Percentiles rank a stretch among this genome's conserved stretches.
Conservation (phyloP, 2,797 vertebrate genomes). For the Sarcophilus harrisii region DNA sequence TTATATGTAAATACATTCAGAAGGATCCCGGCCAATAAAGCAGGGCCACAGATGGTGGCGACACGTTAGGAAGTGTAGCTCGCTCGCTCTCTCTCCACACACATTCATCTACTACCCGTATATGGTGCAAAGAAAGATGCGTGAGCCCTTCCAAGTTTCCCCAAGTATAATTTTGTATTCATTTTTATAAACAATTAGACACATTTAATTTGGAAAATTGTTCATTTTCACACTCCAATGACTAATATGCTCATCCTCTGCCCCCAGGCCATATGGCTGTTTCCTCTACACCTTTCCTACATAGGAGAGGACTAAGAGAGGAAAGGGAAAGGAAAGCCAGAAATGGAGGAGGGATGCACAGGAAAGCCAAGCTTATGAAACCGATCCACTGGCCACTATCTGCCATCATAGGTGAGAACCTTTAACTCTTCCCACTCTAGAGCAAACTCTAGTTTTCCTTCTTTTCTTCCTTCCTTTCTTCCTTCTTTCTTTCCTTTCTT, state of each 20-base stretch:
- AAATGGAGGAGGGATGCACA: neutral
- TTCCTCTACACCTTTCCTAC: constrained; percentile 40
- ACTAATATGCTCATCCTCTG: constrained; percentile 61
- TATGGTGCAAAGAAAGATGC: constrained; percentile 34
- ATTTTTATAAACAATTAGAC: constrained; percentile 67
- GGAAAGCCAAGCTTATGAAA: neutral
- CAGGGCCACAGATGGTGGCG: constrained; percentile 42
- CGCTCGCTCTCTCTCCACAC: constrained; percentile 27
- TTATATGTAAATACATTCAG: constrained; percentile 41
- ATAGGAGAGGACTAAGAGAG: constrained; percentile 8
- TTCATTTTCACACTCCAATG: constrained; percentile 64
- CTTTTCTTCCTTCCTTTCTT: neutral
- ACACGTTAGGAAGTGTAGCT: constrained; percentile 48
- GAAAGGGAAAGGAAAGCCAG: neutral
- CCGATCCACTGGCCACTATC: constrained; percentile 1
- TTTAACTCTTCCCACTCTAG: neutral
- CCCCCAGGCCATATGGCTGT: constrained; percentile 42
- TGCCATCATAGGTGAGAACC: neutral
- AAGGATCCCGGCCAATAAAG: constrained; percentile 59
- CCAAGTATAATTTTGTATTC: constrained; percentile 59
- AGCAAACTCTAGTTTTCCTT: neutral
- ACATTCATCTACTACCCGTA: constrained; percentile 29
- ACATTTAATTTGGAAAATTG: constrained; percentile 62
- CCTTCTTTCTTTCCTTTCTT: neutral
- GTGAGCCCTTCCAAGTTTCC: constrained; percentile 58